Conservation (phyloP, 2,797 vertebrate species). For the Distichodus sexfasciatus region DNA sequence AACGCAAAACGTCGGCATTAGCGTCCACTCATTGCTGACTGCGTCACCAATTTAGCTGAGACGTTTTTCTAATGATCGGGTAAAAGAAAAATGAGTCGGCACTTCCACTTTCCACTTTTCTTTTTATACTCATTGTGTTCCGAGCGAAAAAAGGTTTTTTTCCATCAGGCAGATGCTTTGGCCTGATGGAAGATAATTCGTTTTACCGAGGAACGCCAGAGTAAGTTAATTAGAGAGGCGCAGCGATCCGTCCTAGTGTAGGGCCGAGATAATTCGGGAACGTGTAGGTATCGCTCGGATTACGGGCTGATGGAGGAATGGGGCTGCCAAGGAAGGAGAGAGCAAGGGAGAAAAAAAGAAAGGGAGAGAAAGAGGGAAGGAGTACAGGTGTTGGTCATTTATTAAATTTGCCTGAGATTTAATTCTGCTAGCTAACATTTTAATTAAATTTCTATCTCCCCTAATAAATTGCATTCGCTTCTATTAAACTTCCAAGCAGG, state of each 20-base stretch:
- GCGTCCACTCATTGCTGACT: too few relatives aligned
- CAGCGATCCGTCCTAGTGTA: constrained; percentile 57
- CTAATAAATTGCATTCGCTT: constrained; percentile 74
- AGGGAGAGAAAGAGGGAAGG: constrained; percentile 6
- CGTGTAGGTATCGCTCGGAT: constrained; percentile 61
- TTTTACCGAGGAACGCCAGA: constrained; percentile 59
- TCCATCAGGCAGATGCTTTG: constrained; percentile 51
- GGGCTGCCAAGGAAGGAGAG: constrained; percentile 58
- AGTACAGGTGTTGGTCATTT: constrained; percentile 75
- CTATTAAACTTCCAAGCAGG: constrained; percentile 68
- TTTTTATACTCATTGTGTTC: too few relatives aligned
- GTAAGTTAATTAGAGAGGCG: constrained; percentile 65
- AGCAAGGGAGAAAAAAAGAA: constrained; percentile 53
- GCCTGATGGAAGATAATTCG: constrained; percentile 63
- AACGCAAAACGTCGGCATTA: too few relatives aligned
- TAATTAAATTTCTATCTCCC: constrained; percentile 69
- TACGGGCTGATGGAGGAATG: constrained; percentile 44
- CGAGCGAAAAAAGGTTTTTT: too few relatives aligned
- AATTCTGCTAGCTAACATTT: constrained; percentile 66
- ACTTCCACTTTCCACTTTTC: too few relatives aligned
- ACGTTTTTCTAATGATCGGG: constrained; percentile 28
- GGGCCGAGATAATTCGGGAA: constrained; percentile 55
- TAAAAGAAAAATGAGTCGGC: too few relatives aligned
- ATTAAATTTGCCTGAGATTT: constrained; percentile 69
- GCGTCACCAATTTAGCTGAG: constrained; percentile 49